phyloP scores from a whole-genome alignment of 2,113 vertebrate genomes.

The Tragelaphus strepsiceros region DNA sequence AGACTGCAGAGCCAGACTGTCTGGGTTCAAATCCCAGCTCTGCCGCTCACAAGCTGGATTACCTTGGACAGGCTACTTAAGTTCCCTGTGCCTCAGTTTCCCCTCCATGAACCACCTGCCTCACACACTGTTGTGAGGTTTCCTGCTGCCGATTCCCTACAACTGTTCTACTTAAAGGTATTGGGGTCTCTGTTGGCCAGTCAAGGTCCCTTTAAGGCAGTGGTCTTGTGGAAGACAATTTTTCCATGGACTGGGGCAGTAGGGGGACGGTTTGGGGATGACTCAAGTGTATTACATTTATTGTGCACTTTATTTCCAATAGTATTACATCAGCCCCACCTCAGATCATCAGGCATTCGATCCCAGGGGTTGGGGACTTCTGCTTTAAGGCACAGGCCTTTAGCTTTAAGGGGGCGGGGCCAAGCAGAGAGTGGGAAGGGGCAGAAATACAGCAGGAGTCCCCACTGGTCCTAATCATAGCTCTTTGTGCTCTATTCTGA shows the following conservation, averaged over 20 bases:
- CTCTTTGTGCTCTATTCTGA: neutral
- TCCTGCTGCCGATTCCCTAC: neutral
- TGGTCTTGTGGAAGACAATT: neutral
- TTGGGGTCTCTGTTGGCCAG: rapidly evolving
- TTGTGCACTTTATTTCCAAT: neutral
- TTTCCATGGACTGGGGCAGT: neutral
- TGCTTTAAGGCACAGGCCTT: neutral
- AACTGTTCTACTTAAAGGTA: neutral
- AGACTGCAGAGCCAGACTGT: neutral
- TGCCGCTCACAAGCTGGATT: neutral
- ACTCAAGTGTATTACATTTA: neutral
- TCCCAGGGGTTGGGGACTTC: neutral
- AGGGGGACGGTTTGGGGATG: neutral
- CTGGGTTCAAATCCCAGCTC: neutral
- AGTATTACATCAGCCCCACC: neutral
- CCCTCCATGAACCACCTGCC: neutral
- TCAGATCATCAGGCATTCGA: neutral
- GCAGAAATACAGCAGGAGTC: neutral
- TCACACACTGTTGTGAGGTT: neutral
- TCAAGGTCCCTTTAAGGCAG: neutral
- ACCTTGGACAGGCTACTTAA: neutral
- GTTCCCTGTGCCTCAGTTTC: neutral
- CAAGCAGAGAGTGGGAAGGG: neutral
- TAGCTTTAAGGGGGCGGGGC: neutral
- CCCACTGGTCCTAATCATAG: neutral